Evolutionary conservation across 2,113 vertebrate genomes (phyloP).

Genomic region (Todiramphus chloris): DNA sequence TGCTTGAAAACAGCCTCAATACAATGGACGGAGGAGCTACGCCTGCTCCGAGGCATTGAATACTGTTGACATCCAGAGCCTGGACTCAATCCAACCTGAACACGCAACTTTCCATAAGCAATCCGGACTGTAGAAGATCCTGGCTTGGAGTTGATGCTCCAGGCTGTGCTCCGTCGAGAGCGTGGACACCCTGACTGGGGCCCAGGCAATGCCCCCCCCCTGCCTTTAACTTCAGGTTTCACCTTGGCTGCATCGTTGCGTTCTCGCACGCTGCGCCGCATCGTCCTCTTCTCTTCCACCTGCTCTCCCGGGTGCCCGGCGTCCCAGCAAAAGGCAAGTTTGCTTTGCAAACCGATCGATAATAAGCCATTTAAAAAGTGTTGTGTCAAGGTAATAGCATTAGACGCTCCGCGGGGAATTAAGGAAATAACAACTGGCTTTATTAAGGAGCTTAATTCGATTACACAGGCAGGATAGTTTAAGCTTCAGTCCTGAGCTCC

Average conservation of each 20-base stretch:
- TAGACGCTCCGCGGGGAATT: slow-evolving; percentile 10
- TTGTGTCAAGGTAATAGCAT: slow-evolving; percentile 11
- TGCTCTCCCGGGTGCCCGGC: background rate
- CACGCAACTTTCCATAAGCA: background rate
- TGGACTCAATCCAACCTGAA: background rate
- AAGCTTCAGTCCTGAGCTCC: background rate
- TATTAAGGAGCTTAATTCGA: slow-evolving; percentile 42
- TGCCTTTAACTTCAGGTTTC: background rate
- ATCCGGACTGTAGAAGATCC: background rate
- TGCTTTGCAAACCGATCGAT: background rate
- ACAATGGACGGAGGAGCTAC: background rate
- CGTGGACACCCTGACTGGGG: accelerated
- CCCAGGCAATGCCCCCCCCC: background rate
- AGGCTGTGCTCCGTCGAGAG: too few species aligned
- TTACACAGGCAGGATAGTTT: background rate
- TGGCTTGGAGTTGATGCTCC: background rate
- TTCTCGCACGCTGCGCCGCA: background rate
- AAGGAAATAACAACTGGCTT: slow-evolving; percentile 39
- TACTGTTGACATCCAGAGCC: background rate
- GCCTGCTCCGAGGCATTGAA: background rate
- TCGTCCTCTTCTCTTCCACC: background rate
- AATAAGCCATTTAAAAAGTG: background rate
- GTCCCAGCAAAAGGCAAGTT: background rate
- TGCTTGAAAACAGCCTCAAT: background rate
- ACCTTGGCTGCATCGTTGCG: background rate